Percentiles rank a stretch among this genome's conserved stretches.
Evolutionary conservation across 2,113 vertebrate species (phyloP).

Genomic region (Mixornis gularis): DNA sequence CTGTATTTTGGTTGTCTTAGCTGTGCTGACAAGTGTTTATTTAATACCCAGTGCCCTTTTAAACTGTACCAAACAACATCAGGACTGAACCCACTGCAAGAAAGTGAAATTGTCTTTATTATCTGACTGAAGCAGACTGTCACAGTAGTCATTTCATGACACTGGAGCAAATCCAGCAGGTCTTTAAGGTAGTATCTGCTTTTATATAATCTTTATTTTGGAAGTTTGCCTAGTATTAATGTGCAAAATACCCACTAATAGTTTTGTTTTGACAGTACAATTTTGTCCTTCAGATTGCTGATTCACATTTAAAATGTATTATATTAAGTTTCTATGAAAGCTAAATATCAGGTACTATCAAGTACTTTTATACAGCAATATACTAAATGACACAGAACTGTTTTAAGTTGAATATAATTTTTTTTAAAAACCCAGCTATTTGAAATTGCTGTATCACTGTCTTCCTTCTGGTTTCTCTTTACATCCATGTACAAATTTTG

Average conservation of each 20-base stretch:
- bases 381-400: not conserved
- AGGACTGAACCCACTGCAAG: not conserved
- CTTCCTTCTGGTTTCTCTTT: not conserved
- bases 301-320: not conserved
- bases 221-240: slow-evolving; percentile 9
- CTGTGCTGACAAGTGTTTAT: not conserved
- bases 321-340: not conserved
- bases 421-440: not conserved
- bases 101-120: not conserved
- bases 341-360: not conserved
- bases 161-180: not conserved
- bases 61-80: not conserved
- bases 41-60: not conserved
- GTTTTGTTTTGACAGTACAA: not conserved
- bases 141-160: not conserved
- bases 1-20: not conserved
- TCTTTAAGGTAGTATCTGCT: not conserved
- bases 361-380: not conserved
- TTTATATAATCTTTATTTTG: slow-evolving; percentile 29
- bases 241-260: not conserved
- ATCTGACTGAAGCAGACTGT: not conserved
- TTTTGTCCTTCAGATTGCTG: not conserved
- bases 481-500: not conserved
- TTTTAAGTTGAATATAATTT: not conserved
- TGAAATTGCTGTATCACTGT: not conserved